Evolutionary conservation across 1,140 invertebrate species (phyloP).

Genomic region (Eulimnadia texana): DNA sequence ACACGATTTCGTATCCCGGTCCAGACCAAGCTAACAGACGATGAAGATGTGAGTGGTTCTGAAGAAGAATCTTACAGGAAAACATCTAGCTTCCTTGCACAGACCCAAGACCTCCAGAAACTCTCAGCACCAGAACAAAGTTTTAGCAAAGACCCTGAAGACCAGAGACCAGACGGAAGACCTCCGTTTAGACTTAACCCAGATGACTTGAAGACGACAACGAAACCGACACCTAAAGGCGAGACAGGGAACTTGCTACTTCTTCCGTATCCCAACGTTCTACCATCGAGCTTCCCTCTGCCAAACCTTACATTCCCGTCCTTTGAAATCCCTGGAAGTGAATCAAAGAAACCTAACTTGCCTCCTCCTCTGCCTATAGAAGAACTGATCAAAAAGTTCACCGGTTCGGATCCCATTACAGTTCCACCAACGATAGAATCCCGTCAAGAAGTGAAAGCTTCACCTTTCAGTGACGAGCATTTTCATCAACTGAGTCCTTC

Average conservation of each 20-base stretch:
- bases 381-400: slow-evolving; percentile 8
- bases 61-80: no score
- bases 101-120: no score
- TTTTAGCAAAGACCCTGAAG: no score
- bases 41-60: no score
- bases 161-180: no score
- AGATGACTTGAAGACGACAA: not conserved
- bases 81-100: no score
- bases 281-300: not conserved
- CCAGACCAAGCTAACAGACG: no score
- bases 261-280: not conserved
- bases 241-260: not conserved
- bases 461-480: not conserved
- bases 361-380: slow-evolving; percentile 5
- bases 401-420: not conserved
- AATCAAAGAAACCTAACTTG: not conserved
- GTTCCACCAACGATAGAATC: not conserved
- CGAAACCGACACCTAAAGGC: not conserved
- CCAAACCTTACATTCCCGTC: slow-evolving; percentile 2
- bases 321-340: slow-evolving; percentile 4
- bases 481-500: no score
- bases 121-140: no score
- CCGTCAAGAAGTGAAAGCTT: not conserved
- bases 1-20: no score
- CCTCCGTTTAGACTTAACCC: no score